phyloP scores from a whole-genome alignment of 2,888 invertebrate species.

The Pherbina coryleti region DNA sequence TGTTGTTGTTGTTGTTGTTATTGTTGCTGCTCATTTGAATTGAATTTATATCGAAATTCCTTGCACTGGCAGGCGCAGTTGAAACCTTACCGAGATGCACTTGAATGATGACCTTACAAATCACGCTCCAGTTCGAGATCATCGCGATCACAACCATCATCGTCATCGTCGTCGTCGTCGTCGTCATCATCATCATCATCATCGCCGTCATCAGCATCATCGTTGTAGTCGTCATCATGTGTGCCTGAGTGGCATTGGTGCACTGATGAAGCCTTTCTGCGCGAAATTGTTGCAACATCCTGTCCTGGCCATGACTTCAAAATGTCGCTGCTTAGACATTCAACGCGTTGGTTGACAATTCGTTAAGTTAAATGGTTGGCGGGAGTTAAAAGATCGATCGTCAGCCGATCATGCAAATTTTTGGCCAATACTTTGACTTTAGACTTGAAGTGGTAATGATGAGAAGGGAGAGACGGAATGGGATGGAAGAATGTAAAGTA shows the following conservation, averaged over 20 bases:
- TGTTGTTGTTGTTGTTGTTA: not conserved
- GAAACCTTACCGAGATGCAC: slow-evolving; percentile 20
- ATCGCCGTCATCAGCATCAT: not conserved
- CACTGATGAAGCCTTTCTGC: no score
- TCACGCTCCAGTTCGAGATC: slow-evolving; percentile 57
- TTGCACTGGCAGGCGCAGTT: not conserved
- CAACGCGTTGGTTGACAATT: slow-evolving; percentile 31
- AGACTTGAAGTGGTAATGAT: no score
- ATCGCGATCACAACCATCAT: slow-evolving; percentile 28
- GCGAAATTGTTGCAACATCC: not conserved
- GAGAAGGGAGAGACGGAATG: no score
- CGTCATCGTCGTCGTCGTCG: not conserved
- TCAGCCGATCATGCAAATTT: slow-evolving; percentile 32
- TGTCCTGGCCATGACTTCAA: slow-evolving; percentile 18
- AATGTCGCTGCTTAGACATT: slow-evolving; percentile 5
- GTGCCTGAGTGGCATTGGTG: no score
- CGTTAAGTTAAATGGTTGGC: slow-evolving; percentile 28
- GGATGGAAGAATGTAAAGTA: no score
- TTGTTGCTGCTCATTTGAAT: slow-evolving; percentile 18
- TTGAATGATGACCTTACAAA: slow-evolving; percentile 67
- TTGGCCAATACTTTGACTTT: not conserved
- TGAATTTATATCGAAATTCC: slow-evolving; percentile 25
- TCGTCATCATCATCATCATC: not conserved
- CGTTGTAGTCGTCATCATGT: not conserved
- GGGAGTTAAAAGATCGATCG: slow-evolving; percentile 28